Conservation (phyloP, 2,113 vertebrate species). For the Colaptes auratus region DNA sequence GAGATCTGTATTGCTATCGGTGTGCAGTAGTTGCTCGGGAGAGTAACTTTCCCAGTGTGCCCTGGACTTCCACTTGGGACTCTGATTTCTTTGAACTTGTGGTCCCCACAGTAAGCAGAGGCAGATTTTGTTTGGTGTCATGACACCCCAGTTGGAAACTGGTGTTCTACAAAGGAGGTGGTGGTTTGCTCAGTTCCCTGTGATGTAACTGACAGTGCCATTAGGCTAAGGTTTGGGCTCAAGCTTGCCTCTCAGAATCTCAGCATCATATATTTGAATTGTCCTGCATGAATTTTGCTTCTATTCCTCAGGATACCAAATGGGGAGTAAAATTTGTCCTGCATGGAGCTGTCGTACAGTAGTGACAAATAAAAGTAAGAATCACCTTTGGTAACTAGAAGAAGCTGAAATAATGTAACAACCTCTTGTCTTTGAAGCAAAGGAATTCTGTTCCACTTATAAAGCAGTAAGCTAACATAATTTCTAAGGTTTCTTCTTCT, state of each 20-base stretch:
- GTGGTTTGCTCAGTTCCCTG: not conserved
- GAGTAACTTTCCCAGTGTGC: not conserved
- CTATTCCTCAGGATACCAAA: not conserved
- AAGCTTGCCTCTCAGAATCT: not conserved
- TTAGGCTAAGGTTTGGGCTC: not conserved
- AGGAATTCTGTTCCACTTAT: not conserved
- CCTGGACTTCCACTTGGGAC: not conserved
- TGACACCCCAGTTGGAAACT: not conserved
- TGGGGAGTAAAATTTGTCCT: not conserved
- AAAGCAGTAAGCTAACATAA: not conserved
- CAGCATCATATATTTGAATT: not conserved
- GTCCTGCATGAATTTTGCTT: not conserved
- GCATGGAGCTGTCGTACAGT: fast-evolving
- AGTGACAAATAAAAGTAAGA: not conserved
- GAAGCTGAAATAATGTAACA: not conserved
- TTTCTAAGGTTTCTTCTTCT: not conserved
- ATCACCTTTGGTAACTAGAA: not conserved
- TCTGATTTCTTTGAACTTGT: not conserved
- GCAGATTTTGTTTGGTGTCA: not conserved
- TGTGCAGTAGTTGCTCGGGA: not conserved
- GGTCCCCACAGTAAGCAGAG: fast-evolving
- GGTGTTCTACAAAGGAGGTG: not conserved
- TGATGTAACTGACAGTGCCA: fast-evolving
- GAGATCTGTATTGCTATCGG: not conserved
- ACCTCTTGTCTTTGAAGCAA: not conserved